Evolutionary conservation across 2,888 invertebrate genomes (phyloP).

Genomic region (Ophion obscuratus): DNA sequence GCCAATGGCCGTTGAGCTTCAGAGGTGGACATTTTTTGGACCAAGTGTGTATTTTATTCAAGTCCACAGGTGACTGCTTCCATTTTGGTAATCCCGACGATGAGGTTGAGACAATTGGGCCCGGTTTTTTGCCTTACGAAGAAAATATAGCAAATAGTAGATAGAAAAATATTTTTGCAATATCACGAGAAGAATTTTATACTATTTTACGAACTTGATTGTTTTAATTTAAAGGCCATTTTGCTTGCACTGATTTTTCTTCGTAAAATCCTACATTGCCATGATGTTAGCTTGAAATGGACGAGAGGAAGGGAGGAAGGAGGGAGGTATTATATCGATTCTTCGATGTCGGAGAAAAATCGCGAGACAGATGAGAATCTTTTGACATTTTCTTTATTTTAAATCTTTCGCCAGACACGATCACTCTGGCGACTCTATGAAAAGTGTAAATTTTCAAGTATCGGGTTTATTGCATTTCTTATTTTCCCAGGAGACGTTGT

Average conservation of each 20-base stretch:
- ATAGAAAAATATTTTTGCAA: background rate
- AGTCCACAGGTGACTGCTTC: conserved; percentile 77
- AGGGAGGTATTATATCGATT: conserved; percentile 9
- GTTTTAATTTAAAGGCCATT: conserved; percentile 26
- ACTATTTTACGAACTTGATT: conserved; percentile 29
- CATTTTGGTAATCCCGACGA: conserved; percentile 77
- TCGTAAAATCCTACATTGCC: conserved; percentile 21
- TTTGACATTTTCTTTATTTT: conserved; percentile 45
- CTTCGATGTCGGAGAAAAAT: background rate
- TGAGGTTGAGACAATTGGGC: conserved; percentile 69
- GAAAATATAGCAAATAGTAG: background rate
- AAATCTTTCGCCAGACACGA: conserved; percentile 3
- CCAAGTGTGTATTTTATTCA: conserved; percentile 69
- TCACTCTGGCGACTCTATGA: conserved; percentile 10
- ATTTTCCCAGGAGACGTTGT: conserved; percentile 10
- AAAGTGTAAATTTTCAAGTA: conserved; percentile 52
- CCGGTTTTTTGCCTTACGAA: conserved; percentile 24
- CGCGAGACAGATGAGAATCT: conserved; percentile 56
- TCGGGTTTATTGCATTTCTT: conserved; percentile 14
- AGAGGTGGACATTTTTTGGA: conserved; percentile 71
- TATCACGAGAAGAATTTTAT: background rate
- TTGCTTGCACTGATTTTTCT: conserved; percentile 2
- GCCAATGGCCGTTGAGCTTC: conserved; percentile 73
- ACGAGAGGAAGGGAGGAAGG: background rate
- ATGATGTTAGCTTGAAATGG: conserved; percentile 26